A percentile compares a stretch with the other conserved stretches of the same genome.
phyloP scores from a whole-genome alignment of 37 sponge, comb jelly and placozoan genomes.

The Halisarca cf. caerulea region DNA sequence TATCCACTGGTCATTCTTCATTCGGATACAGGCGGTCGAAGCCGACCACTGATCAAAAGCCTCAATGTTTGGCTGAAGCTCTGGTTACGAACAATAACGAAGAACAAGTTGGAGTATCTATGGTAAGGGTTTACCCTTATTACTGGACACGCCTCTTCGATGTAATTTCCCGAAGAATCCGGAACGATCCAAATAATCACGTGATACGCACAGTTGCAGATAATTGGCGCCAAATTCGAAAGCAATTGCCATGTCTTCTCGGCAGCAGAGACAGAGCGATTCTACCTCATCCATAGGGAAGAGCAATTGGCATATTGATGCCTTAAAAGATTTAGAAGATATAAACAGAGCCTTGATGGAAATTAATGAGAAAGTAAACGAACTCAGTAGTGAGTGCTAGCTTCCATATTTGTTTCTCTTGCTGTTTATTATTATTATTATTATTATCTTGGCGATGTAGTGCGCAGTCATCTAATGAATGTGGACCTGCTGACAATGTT shows the following conservation, averaged over 20 bases:
- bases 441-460: slow-evolving; percentile 5
- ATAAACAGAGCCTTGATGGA: slow-evolving; percentile 5
- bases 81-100: no score
- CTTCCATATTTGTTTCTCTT: neutral
- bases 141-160: neutral
- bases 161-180: no score
- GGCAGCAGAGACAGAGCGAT: neutral
- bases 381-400: neutral
- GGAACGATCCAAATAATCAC: no score
- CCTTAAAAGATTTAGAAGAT: slow-evolving; percentile 3
- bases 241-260: neutral
- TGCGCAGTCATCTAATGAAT: slow-evolving; percentile 56
- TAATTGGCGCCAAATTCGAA: slow-evolving; percentile 14
- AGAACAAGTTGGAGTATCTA: no score
- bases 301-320: slow-evolving; percentile 5
- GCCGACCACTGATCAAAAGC: no score
- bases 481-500: slow-evolving; percentile 63
- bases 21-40: no score
- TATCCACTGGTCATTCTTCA: slow-evolving; percentile 4
- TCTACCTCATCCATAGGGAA: neutral
- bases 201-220: neutral
- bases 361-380: slow-evolving; percentile 24
- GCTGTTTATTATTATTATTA: neutral
- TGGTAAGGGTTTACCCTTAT: neutral
- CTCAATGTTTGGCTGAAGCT: no score